phyloP scores from a whole-genome alignment of 2,797 vertebrate species.

The Gambelia wislizenii region DNA sequence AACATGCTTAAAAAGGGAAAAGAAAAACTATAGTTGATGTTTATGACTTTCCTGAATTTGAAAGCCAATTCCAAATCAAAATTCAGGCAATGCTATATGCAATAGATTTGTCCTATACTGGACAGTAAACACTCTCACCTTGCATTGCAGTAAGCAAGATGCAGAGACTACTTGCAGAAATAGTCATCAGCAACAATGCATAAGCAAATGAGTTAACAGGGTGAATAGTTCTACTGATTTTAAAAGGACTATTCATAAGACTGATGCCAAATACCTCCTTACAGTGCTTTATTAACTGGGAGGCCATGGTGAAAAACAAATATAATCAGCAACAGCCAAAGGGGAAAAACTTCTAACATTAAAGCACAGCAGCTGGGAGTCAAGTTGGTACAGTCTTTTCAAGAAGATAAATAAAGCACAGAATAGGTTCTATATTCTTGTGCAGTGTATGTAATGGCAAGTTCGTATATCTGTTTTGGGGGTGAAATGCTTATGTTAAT shows the following conservation, averaged over 20 bases:
- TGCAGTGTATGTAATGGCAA: slow-evolving; percentile 29
- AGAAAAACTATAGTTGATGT: not conserved
- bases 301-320: slow-evolving; percentile 49
- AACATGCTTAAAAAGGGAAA: not conserved
- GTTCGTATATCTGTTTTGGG: not conserved
- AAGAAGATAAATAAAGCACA: slow-evolving; percentile 45
- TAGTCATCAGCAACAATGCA: not conserved
- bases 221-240: slow-evolving; percentile 47
- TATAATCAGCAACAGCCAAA: slow-evolving; percentile 48
- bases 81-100: not conserved
- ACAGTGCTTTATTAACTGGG: slow-evolving; percentile 33
- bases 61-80: not conserved
- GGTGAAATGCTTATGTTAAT: not conserved
- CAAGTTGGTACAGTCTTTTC: slow-evolving; percentile 52
- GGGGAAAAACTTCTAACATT: slow-evolving; percentile 48
- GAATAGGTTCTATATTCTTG: slow-evolving; percentile 39
- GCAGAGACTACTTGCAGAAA: not conserved
- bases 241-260: slow-evolving; percentile 58
- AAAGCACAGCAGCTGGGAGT: slow-evolving; percentile 35
- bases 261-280: slow-evolving; percentile 15
- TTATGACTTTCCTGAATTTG: not conserved
- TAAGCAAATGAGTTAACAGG: slow-evolving; percentile 29
- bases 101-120: not conserved
- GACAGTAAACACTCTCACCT: not conserved
- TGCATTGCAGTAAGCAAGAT: not conserved